Evolutionary conservation across 2,113 vertebrate species (phyloP).

Genomic region (Sturnus vulgaris): DNA sequence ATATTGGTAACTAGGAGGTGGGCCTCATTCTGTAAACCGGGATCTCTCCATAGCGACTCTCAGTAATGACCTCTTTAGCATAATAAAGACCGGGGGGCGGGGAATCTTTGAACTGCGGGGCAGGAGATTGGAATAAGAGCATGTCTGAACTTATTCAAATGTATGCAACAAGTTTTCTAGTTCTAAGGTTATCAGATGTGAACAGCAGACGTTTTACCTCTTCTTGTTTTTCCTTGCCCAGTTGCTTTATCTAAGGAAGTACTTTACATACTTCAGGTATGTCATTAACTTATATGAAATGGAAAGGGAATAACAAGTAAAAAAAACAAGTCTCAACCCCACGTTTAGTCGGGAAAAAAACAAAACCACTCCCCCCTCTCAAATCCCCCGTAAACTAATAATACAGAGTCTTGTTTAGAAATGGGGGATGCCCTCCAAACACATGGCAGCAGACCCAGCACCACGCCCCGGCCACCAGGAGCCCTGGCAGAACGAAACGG

Average conservation of each 20-base stretch:
- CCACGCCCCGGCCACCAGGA: not conserved
- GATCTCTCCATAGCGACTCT: conserved; percentile 56
- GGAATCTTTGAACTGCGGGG: conserved; percentile 42
- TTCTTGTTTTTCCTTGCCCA: not conserved
- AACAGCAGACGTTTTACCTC: not conserved
- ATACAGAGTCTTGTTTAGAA: not conserved
- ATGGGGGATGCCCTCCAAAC: not conserved
- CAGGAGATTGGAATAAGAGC: not conserved
- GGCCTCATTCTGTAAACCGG: not conserved
- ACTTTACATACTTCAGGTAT: not conserved
- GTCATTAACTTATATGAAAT: not conserved
- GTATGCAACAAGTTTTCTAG: conserved; percentile 35
- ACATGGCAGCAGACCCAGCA: not conserved
- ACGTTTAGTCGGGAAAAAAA: not conserved
- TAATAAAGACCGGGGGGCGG: conserved; percentile 44
- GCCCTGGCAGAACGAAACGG: not conserved
- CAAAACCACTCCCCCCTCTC: accelerated
- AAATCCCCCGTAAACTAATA: not conserved
- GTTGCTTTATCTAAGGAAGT: not conserved
- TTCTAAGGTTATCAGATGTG: conserved; percentile 40
- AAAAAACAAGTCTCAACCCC: not conserved
- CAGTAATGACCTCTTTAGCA: conserved; percentile 52
- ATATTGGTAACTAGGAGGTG: conserved; percentile 51
- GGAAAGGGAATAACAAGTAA: not conserved
- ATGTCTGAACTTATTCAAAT: conserved; percentile 31